Percentiles rank a stretch among this genome's conserved stretches.
phyloP scores from a whole-genome alignment of 2,113 vertebrate species.

The Ceyx margarethae region DNA sequence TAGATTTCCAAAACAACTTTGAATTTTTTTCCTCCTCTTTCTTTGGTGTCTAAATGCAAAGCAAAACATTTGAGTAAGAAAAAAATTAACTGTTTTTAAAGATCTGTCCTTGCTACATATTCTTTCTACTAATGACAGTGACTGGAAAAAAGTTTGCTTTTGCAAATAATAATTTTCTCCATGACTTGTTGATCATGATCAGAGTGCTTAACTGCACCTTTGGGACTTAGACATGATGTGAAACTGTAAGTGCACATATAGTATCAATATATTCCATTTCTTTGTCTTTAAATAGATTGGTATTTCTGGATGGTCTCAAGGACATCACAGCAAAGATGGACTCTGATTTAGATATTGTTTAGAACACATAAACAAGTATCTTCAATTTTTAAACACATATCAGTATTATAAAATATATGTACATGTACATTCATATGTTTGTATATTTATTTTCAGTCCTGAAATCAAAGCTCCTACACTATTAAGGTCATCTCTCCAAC shows the following conservation, averaged over 20 bases:
- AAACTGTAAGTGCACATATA: background rate
- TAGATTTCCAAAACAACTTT: background rate
- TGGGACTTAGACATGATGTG: accelerated
- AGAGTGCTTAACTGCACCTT: background rate
- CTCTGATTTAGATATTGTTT: background rate
- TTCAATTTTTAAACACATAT: background rate
- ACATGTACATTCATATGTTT: background rate
- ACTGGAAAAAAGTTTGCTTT: background rate
- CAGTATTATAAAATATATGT: background rate
- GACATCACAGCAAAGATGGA: background rate
- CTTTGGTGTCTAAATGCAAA: background rate
- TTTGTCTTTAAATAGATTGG: background rate
- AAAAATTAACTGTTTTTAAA: background rate
- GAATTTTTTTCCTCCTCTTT: background rate
- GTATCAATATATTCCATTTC: background rate
- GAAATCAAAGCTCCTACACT: background rate
- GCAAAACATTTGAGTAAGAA: background rate
- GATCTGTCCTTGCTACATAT: background rate
- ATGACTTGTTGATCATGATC: background rate
- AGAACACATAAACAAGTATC: background rate
- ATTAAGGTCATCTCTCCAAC: background rate
- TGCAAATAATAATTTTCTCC: background rate
- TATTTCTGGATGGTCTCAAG: background rate
- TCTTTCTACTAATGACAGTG: background rate
- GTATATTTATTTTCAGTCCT: background rate